Conservation (phyloP, 2,797 vertebrate genomes). For the Phyllotis vaccarum region DNA sequence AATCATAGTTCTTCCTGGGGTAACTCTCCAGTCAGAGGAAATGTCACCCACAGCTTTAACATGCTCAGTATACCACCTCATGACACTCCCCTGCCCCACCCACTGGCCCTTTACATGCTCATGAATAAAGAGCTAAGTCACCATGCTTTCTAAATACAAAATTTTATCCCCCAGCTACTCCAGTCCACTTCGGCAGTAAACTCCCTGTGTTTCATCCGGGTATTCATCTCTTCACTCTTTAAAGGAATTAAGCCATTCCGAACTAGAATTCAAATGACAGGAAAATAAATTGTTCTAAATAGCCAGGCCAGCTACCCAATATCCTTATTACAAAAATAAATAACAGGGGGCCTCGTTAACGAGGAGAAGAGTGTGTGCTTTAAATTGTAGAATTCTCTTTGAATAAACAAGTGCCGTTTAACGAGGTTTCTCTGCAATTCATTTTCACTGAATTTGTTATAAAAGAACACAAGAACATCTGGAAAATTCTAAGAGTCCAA, state of each 20-base stretch:
- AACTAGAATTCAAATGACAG: slow-evolving; percentile 57
- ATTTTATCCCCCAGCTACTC: not conserved
- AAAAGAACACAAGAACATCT: slow-evolving; percentile 36
- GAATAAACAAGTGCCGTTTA: slow-evolving; percentile 39
- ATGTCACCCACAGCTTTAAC: not conserved
- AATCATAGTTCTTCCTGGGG: not conserved
- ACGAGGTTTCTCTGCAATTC: slow-evolving; percentile 30
- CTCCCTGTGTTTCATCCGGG: not conserved
- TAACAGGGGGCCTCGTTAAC: not conserved
- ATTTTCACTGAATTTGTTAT: slow-evolving; percentile 52
- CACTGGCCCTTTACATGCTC: not conserved
- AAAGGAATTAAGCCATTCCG: slow-evolving; percentile 34
- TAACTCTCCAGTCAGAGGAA: not conserved
- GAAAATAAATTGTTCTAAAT: slow-evolving; percentile 33
- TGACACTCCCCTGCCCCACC: not conserved
- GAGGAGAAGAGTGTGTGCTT: not conserved
- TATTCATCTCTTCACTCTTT: not conserved
- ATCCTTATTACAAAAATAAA: slow-evolving; percentile 1
- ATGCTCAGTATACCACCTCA: not conserved
- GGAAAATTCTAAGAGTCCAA: slow-evolving; percentile 27
- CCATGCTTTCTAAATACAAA: not conserved
- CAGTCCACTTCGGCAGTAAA: not conserved
- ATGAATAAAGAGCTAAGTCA: not conserved
- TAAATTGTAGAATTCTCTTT: slow-evolving; percentile 48
- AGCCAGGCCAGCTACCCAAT: slow-evolving; percentile 29